phyloP scores from a whole-genome alignment of 1,140 invertebrate genomes.

The Microvelia longipes region DNA sequence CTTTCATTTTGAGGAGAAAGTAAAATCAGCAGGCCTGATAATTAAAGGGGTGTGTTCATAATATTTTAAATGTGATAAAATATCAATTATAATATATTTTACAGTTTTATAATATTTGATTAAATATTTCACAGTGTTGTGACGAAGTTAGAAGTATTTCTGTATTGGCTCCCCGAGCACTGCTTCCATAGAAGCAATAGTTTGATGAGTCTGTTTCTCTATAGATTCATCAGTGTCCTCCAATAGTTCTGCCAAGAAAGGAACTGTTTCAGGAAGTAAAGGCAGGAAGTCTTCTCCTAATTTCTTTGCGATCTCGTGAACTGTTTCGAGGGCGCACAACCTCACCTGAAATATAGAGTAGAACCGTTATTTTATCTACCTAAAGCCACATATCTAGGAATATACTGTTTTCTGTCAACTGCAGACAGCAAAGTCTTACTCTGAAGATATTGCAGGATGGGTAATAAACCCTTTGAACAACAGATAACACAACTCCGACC shows the following conservation, averaged over 20 bases:
- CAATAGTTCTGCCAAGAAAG: constrained; percentile 64
- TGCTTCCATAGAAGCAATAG: constrained; percentile 59
- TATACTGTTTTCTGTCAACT: neutral
- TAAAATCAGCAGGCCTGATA: too few relatives aligned
- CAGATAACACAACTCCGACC: too few relatives aligned
- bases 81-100: too few relatives aligned
- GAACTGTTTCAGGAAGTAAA: constrained; percentile 63
- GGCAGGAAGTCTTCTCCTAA: constrained; percentile 67
- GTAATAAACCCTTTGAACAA: too few relatives aligned
- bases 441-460: neutral
- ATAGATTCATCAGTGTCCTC: constrained; percentile 67
- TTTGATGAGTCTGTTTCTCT: constrained; percentile 54
- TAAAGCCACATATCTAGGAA: constrained; percentile 9
- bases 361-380: constrained; percentile 10
- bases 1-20: too few relatives aligned
- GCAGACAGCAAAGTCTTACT: too few relatives aligned
- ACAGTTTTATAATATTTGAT: too few relatives aligned
- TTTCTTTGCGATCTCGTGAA: constrained; percentile 55
- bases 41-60: too few relatives aligned
- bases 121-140: too few relatives aligned
- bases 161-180: constrained; percentile 69
- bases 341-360: constrained; percentile 29
- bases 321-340: constrained; percentile 40
- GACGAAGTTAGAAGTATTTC: constrained; percentile 71
- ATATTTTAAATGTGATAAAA: too few relatives aligned